A percentile compares a stretch with the other conserved stretches of the same genome.
These are phyloP conservation scores for Eristalinus sepulchralis DNA, from an alignment of 2,888 invertebrate species.

Conservation along the genomic window DNA sequence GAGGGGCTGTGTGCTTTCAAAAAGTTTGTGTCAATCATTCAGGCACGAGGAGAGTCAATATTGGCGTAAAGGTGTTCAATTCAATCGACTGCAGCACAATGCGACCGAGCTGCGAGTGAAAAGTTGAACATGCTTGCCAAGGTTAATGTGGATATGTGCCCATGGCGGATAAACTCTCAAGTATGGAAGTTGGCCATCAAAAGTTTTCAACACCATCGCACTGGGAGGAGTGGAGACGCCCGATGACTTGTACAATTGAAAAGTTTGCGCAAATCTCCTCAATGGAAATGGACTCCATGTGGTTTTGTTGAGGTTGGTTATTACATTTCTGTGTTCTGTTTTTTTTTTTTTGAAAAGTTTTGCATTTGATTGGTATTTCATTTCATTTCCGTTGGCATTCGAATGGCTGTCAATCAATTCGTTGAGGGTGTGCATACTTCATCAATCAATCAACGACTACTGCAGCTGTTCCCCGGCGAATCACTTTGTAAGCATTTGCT, in stretches of 20 bases:
- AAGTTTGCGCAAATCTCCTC: neutral
- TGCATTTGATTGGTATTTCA: neutral
- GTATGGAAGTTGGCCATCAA: neutral
- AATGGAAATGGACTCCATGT: conserved; percentile 8
- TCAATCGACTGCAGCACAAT: conserved; percentile 16
- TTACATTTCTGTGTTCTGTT: neutral
- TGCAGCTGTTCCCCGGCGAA: too few relatives aligned
- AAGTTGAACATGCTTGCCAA: neutral
- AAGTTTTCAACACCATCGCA: neutral
- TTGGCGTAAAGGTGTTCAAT: conserved; percentile 29
- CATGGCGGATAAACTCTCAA: neutral
- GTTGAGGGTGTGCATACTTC: neutral
- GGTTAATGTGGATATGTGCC: neutral
- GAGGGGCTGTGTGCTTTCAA: neutral
- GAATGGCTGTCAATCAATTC: neutral
- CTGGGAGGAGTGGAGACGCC: neutral
- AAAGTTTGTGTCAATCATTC: conserved; percentile 23
- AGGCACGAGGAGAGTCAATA: conserved; percentile 36
- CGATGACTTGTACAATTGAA: neutral
- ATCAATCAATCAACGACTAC: too few relatives aligned
- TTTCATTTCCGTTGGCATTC: neutral
- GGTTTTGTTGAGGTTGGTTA: neutral
- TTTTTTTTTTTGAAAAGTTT: neutral
- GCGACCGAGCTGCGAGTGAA: neutral
- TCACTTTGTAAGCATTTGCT: neutral